These are phyloP conservation scores for Atta texana DNA, from an alignment of 1,140 invertebrate species.

Conservation along the genomic window DNA sequence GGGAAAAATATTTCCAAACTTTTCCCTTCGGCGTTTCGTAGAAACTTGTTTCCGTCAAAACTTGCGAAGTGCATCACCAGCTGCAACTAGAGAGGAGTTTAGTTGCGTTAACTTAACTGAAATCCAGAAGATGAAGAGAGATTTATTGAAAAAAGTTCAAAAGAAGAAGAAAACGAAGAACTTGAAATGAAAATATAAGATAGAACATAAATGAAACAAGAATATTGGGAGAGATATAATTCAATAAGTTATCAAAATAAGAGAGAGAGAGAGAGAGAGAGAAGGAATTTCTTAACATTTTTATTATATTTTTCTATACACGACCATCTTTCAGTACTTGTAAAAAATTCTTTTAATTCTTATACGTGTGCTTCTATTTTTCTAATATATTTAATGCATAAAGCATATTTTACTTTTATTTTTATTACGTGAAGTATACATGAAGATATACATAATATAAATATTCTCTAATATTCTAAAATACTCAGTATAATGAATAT, in stretches of 20 bases:
- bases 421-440: too few species aligned
- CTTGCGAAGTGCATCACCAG: neutral
- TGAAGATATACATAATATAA: too few species aligned
- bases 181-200: slow-evolving; percentile 1
- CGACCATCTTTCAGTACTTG: too few species aligned
- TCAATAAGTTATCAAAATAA: slow-evolving; percentile 7
- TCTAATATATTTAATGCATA: too few species aligned
- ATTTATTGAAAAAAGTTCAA: slow-evolving; percentile 1
- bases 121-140: neutral
- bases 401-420: too few species aligned
- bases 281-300: neutral
- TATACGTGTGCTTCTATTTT: too few species aligned
- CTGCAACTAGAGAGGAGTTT: slow-evolving; percentile 17
- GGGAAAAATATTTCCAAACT: neutral
- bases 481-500: too few species aligned
- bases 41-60: slow-evolving; percentile 16
- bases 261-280: neutral
- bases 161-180: neutral
- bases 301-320: neutral
- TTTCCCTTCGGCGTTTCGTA: neutral
- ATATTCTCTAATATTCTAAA: too few species aligned
- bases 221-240: neutral
- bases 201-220: neutral
- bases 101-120: slow-evolving; percentile 22
- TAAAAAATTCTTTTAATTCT: too few species aligned